Percentiles rank a stretch among this genome's conserved stretches.
phyloP scores from a whole-genome alignment of 2,888 invertebrate genomes.

The Pseudococcus viburni region DNA sequence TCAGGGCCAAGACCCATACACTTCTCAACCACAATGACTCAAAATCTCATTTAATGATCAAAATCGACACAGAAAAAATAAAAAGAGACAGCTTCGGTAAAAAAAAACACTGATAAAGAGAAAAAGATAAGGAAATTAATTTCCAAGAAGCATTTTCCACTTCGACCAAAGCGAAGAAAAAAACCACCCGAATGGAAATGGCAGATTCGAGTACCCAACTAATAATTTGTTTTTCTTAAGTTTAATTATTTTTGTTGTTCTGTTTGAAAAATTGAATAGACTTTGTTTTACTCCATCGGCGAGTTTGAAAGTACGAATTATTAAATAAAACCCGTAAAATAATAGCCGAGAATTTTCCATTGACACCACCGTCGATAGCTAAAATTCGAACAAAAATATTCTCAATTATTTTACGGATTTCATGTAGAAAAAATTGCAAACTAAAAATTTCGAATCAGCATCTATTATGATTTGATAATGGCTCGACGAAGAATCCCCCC shows the following conservation, averaged over 20 bases:
- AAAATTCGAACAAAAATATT: not conserved
- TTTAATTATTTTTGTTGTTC: not conserved
- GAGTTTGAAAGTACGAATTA: not conserved
- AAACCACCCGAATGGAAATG: not conserved
- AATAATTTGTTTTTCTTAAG: not conserved
- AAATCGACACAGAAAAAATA: not conserved
- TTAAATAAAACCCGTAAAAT: conserved; percentile 1
- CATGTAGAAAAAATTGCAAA: no score
- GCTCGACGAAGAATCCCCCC: not conserved
- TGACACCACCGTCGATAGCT: not conserved
- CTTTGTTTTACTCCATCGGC: not conserved
- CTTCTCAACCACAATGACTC: not conserved
- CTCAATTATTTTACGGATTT: not conserved
- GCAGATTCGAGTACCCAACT: conserved; percentile 1
- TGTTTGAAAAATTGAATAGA: not conserved
- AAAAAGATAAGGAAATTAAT: not conserved
- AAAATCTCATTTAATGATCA: not conserved
- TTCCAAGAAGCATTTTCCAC: not conserved
- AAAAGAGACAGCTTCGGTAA: not conserved
- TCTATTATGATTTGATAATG: not conserved
- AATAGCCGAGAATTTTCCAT: not conserved
- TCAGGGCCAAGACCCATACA: no score
- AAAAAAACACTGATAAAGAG: not conserved
- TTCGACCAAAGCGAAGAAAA: not conserved
- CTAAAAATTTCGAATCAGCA: no score